A percentile compares a stretch with the other conserved stretches of the same genome.
phyloP scores from a whole-genome alignment of 2,797 vertebrate genomes.

The Sebastes diaconus region DNA sequence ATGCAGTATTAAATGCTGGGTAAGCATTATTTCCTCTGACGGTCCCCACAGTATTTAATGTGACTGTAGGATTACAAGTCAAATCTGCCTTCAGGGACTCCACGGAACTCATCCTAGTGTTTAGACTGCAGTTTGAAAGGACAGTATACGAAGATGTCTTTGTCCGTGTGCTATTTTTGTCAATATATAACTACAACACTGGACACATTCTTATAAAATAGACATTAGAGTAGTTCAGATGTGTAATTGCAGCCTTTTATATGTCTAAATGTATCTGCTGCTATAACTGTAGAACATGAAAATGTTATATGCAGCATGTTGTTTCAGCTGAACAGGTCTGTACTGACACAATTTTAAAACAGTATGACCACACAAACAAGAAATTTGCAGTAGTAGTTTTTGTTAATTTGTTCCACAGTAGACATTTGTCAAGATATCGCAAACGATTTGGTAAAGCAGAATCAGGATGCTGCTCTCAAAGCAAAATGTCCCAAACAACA shows the following conservation, averaged over 20 bases:
- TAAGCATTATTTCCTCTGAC: conserved; percentile 70
- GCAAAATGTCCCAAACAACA: neutral
- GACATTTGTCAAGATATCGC: neutral
- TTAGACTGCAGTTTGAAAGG: neutral
- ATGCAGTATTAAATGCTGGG: conserved; percentile 67
- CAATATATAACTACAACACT: neutral
- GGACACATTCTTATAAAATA: neutral
- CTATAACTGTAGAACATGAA: neutral
- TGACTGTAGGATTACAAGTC: conserved; percentile 7
- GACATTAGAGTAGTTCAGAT: neutral
- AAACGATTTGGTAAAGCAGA: neutral
- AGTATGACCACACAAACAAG: neutral
- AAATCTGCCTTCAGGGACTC: conserved; percentile 14
- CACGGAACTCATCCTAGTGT: neutral
- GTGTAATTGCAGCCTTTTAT: neutral
- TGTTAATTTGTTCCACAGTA: neutral
- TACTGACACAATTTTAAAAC: neutral
- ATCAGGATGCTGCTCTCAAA: neutral
- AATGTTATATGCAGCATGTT: neutral
- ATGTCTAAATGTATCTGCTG: neutral
- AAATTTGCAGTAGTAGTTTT: neutral
- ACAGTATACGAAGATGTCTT: neutral
- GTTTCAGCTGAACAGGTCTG: neutral
- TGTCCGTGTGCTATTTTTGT: neutral
- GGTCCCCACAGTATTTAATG: conserved; percentile 10